These are phyloP conservation scores for Oxytorus armatus DNA, from an alignment of 2,888 invertebrate species.

Conservation along the genomic window DNA sequence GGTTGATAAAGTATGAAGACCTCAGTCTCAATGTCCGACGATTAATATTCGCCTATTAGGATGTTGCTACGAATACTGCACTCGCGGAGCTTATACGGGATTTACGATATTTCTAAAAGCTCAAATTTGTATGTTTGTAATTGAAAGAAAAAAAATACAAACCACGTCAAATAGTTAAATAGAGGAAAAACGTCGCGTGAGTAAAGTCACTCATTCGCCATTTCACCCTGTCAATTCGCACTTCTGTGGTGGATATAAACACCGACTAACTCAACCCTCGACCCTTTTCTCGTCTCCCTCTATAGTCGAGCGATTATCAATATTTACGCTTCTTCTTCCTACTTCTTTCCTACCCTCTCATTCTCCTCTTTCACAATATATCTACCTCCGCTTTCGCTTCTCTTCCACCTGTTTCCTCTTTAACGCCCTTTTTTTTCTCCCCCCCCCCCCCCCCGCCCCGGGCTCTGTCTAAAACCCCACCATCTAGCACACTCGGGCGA, in stretches of 20 bases:
- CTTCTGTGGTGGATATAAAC: slow-evolving; percentile 27
- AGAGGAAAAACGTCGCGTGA: background rate
- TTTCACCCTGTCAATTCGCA: slow-evolving; percentile 8
- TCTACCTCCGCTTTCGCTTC: slow-evolving; percentile 32
- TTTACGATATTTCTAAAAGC: too few relatives aligned
- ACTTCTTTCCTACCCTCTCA: slow-evolving; percentile 53
- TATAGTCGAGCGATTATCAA: slow-evolving; percentile 79
- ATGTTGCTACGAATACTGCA: too few relatives aligned
- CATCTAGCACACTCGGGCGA: background rate
- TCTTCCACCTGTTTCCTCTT: slow-evolving; percentile 81
- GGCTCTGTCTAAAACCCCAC: slow-evolving; percentile 73
- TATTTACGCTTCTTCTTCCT: slow-evolving; percentile 79
- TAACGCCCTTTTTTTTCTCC: slow-evolving; percentile 70
- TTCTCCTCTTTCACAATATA: slow-evolving; percentile 56
- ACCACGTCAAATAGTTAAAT: background rate
- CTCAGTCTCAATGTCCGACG: too few relatives aligned
- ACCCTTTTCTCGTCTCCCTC: slow-evolving; percentile 9
- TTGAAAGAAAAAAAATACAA: background rate
- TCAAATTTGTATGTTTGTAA: background rate
- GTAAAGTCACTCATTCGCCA: background rate
- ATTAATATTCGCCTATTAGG: too few relatives aligned
- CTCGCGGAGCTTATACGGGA: too few relatives aligned
- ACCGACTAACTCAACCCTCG: slow-evolving; percentile 54
- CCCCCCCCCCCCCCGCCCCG: slow-evolving; percentile 68
- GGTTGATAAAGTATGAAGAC: too few relatives aligned